Conservation (phyloP, 2,113 vertebrate genomes). For the Sturnus vulgaris region DNA sequence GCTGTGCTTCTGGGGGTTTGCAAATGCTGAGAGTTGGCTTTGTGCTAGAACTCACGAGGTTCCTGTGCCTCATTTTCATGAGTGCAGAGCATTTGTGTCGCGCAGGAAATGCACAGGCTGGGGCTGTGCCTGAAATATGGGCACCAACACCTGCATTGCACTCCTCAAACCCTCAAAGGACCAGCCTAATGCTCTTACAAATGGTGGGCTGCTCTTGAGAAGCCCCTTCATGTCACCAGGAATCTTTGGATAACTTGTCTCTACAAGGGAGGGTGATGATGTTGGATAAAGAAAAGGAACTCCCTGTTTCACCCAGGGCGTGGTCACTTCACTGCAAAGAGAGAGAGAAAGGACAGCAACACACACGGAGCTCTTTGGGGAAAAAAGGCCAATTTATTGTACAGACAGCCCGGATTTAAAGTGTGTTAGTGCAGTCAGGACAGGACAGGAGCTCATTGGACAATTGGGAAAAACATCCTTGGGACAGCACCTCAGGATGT, state of each 20-base stretch:
- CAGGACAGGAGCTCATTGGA: too few relatives aligned
- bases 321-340: too few relatives aligned
- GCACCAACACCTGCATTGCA: neutral
- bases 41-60: neutral
- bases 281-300: neutral
- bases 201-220: neutral
- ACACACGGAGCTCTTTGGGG: too few relatives aligned
- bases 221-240: neutral
- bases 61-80: neutral
- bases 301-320: neutral
- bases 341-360: too few relatives aligned
- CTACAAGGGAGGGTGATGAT: neutral
- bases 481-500: too few relatives aligned
- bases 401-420: too few relatives aligned
- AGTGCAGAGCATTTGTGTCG: neutral
- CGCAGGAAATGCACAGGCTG: neutral
- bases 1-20: neutral
- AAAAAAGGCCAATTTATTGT: too few relatives aligned
- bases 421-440: too few relatives aligned
- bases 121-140: neutral
- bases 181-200: neutral
- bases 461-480: too few relatives aligned
- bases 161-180: neutral
- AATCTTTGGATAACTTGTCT: neutral
- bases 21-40: neutral